Evolutionary conservation across 2,888 invertebrate genomes (phyloP).

Genomic region (Hybos culiciformis): DNA sequence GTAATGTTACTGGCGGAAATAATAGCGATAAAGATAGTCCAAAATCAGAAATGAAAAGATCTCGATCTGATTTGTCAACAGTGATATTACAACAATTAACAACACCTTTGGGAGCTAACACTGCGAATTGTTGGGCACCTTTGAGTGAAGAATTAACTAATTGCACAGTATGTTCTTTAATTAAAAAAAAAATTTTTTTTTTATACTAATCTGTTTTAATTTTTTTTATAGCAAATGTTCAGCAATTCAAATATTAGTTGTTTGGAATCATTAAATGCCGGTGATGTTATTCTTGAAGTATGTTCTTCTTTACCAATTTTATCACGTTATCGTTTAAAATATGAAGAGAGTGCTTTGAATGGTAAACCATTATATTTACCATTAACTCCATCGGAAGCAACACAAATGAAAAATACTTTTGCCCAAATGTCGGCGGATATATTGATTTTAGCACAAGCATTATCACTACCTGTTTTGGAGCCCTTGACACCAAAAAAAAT

Average conservation of each 20-base stretch:
- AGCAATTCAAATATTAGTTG: conserved; percentile 61
- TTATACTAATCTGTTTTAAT: background rate
- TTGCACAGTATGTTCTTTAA: conserved; percentile 29
- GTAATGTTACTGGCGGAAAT: conserved; percentile 36
- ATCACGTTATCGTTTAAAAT: conserved; percentile 41
- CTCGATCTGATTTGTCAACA: conserved; percentile 53
- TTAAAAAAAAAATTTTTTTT: background rate
- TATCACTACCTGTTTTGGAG: conserved; percentile 76
- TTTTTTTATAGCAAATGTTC: conserved; percentile 53
- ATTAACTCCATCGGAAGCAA: conserved; percentile 56
- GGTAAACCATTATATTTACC: conserved; percentile 55
- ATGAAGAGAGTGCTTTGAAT: conserved; percentile 37
- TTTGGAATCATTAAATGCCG: conserved; percentile 69
- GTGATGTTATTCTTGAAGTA: conserved; percentile 65
- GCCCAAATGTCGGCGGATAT: conserved; percentile 73
- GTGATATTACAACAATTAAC: conserved; percentile 61
- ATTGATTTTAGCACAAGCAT: conserved; percentile 60
- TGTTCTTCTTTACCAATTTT: conserved; percentile 60
- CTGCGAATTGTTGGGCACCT: conserved; percentile 35
- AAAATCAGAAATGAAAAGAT: conserved; percentile 41
- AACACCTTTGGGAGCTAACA: conserved; percentile 47
- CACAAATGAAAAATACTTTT: conserved; percentile 52
- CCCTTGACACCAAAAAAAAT: conserved; percentile 76
- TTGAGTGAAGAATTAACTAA: conserved; percentile 36
- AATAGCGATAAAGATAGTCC: conserved; percentile 46